phyloP scores from a whole-genome alignment of 2,797 vertebrate genomes.

The Podargus strigoides region DNA sequence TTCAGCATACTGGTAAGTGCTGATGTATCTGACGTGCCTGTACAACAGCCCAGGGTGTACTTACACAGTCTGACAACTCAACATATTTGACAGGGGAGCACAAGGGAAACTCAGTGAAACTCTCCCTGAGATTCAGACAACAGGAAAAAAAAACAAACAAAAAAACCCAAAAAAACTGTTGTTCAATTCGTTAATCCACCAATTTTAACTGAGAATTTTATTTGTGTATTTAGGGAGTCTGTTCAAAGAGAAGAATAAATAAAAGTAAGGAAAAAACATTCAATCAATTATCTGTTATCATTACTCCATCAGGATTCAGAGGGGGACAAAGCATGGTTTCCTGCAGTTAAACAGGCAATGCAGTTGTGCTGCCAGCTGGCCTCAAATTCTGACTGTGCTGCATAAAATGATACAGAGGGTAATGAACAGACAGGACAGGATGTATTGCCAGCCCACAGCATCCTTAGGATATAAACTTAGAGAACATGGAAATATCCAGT shows the following conservation, averaged over 20 bases:
- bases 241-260: conserved; percentile 8
- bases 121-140: not conserved
- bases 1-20: not conserved
- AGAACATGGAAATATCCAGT: not conserved
- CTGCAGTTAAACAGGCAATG: not conserved
- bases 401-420: not conserved
- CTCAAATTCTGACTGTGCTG: not conserved
- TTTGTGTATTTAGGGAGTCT: not conserved
- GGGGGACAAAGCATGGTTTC: not conserved
- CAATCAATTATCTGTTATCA: not conserved
- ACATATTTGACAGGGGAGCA: not conserved
- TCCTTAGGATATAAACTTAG: not conserved
- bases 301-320: not conserved
- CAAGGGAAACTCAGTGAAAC: not conserved
- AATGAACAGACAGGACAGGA: not conserved
- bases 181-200: not conserved
- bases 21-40: not conserved
- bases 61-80: not conserved
- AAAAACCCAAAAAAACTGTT: not conserved
- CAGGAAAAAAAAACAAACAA: too few relatives aligned
- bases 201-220: not conserved
- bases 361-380: not conserved
- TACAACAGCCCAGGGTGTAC: not conserved
- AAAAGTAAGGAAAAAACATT: not conserved
- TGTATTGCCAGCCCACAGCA: not conserved